Evolutionary conservation across 2,113 vertebrate genomes (phyloP).

Genomic region (Falco punctatus): DNA sequence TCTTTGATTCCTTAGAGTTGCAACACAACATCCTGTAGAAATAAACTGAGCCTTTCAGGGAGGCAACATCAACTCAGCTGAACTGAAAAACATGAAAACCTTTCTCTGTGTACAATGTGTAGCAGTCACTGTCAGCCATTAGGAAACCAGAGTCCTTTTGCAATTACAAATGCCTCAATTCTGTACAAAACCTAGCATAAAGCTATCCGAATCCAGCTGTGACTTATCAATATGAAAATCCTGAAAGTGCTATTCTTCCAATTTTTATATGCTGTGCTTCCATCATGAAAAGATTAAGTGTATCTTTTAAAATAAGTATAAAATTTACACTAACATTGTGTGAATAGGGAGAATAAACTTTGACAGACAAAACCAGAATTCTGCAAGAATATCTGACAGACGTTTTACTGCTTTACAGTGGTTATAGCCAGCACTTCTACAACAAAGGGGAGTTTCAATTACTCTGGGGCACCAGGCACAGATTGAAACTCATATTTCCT

Average conservation of each 20-base stretch:
- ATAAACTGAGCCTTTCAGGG: neutral
- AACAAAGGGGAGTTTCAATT: constrained; percentile 65
- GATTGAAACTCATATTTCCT: constrained; percentile 61
- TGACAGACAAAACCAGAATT: constrained; percentile 10
- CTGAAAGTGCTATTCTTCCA: neutral
- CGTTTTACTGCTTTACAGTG: neutral
- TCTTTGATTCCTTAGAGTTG: neutral
- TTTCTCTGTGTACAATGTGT: neutral
- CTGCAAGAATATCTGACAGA: constrained; percentile 10
- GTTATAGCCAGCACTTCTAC: constrained; percentile 45
- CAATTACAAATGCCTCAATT: neutral
- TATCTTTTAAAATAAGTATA: neutral
- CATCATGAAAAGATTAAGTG: neutral
- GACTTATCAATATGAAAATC: neutral
- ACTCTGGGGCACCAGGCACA: constrained; percentile 65
- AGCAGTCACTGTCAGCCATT: neutral
- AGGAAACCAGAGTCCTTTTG: neutral
- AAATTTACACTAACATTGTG: neutral
- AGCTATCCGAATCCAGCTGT: neutral
- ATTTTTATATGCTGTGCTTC: neutral
- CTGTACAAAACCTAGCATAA: neutral
- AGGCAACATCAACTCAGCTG: neutral
- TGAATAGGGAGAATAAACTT: constrained; percentile 17
- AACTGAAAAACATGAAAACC: neutral
- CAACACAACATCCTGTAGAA: neutral